Conservation (phyloP, 2,888 invertebrate species). For the Diarsia rubi region DNA sequence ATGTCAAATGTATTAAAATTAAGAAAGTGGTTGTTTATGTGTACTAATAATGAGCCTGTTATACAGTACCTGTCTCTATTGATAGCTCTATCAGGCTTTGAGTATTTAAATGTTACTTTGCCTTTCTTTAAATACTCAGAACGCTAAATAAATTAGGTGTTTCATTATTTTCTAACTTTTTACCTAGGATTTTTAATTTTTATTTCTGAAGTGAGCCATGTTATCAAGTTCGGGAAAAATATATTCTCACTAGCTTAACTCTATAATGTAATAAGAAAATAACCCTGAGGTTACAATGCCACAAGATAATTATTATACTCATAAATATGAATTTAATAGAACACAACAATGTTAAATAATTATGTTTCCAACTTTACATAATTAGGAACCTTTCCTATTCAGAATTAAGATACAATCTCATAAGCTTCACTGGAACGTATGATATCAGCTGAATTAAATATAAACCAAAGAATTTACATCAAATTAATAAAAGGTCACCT, state of each 20-base stretch:
- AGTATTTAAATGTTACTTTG: no score
- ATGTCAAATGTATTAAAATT: neutral
- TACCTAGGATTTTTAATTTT: neutral
- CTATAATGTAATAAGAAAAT: neutral
- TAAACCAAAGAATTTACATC: neutral
- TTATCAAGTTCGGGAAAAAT: neutral
- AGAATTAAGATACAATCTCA: neutral
- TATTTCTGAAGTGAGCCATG: neutral
- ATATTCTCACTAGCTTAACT: neutral
- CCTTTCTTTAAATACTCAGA: no score
- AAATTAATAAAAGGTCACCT: conserved; percentile 38
- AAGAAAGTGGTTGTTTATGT: no score
- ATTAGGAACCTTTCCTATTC: conserved; percentile 5
- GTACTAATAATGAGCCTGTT: neutral
- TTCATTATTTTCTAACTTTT: no score
- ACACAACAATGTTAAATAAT: neutral
- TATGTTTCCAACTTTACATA: neutral
- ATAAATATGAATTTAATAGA: neutral
- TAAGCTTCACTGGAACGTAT: neutral
- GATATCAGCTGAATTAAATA: neutral
- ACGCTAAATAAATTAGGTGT: no score
- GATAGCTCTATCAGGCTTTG: no score
- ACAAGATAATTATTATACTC: neutral
- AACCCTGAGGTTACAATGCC: neutral
- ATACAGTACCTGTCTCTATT: no score